A percentile compares a stretch with the other conserved stretches of the same genome.
Evolutionary conservation across 2,888 invertebrate species (phyloP).

Genomic region (Mimachlamys varia): DNA sequence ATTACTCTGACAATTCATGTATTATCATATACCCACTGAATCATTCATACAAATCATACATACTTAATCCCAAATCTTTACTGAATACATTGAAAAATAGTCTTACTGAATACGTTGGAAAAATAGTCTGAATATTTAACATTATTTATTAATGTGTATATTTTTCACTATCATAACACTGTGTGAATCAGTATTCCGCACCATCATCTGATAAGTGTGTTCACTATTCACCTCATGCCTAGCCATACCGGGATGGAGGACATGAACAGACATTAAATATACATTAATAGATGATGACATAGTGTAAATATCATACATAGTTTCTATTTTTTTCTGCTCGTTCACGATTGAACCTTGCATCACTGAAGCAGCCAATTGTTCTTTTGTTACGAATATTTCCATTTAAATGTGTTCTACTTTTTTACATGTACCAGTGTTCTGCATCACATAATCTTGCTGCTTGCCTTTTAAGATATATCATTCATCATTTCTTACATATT

Average conservation of each 20-base stretch:
- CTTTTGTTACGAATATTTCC: not conserved
- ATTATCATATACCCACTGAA: too few relatives aligned
- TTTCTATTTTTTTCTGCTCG: not conserved
- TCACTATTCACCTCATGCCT: not conserved
- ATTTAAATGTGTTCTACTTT: not conserved
- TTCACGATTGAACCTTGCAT: not conserved
- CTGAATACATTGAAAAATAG: too few relatives aligned
- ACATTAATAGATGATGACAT: not conserved
- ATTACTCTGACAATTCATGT: too few relatives aligned
- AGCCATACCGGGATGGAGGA: not conserved
- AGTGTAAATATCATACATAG: constrained; percentile 23
- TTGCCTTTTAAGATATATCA: not conserved
- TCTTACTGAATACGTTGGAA: too few relatives aligned
- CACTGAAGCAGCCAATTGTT: not conserved
- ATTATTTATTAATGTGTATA: too few relatives aligned
- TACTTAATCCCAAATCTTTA: too few relatives aligned
- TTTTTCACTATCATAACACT: too few relatives aligned
- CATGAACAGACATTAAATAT: not conserved
- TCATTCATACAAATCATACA: too few relatives aligned
- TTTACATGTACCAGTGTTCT: not conserved
- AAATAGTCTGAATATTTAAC: too few relatives aligned
- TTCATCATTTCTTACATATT: not conserved
- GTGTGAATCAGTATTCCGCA: not conserved
- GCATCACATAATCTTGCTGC: not conserved
- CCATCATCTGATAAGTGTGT: not conserved